phyloP scores from a whole-genome alignment of 2,113 vertebrate species.

The Cottus gobio region DNA sequence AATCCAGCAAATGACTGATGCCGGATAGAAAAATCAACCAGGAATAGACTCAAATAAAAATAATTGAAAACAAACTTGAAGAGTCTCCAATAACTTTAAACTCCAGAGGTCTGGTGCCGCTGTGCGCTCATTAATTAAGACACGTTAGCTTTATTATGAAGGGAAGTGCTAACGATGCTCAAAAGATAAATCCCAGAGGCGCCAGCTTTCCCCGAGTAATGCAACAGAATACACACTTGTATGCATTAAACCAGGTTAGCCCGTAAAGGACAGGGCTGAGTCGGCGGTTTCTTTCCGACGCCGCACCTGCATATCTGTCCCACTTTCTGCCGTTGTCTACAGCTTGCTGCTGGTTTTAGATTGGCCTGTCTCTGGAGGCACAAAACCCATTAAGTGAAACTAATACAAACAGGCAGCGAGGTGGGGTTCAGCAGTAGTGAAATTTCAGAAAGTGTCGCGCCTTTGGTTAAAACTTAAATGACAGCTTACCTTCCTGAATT shows the following conservation, averaged over 20 bases:
- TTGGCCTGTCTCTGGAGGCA: slow-evolving; percentile 51
- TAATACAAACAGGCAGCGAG: slow-evolving; percentile 60
- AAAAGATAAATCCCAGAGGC: slow-evolving; percentile 13
- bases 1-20: not conserved
- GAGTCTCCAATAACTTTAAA: slow-evolving; percentile 15
- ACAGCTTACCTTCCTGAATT: slow-evolving; percentile 31
- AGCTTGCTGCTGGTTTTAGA: slow-evolving; percentile 59
- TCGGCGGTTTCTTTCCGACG: slow-evolving; percentile 6
- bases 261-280: slow-evolving; percentile 38
- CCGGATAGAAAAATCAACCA: no score
- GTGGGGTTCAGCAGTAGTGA: slow-evolving; percentile 41
- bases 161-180: slow-evolving; percentile 45
- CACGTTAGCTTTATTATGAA: slow-evolving; percentile 34
- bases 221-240: slow-evolving; percentile 52
- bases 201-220: not conserved
- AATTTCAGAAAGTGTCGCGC: slow-evolving; percentile 24
- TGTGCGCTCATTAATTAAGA: slow-evolving; percentile 40
- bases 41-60: not conserved
- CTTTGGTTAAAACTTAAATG: slow-evolving; percentile 61
- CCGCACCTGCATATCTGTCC: slow-evolving; percentile 70
- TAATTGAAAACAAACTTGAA: not conserved
- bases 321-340: slow-evolving; percentile 54
- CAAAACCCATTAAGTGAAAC: slow-evolving; percentile 61
- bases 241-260: slow-evolving; percentile 53
- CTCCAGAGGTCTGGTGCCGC: slow-evolving; percentile 13